These are phyloP conservation scores for Sceliomorpha sp. DNA, from an alignment of 2,888 invertebrate genomes.

Conservation along the genomic window DNA sequence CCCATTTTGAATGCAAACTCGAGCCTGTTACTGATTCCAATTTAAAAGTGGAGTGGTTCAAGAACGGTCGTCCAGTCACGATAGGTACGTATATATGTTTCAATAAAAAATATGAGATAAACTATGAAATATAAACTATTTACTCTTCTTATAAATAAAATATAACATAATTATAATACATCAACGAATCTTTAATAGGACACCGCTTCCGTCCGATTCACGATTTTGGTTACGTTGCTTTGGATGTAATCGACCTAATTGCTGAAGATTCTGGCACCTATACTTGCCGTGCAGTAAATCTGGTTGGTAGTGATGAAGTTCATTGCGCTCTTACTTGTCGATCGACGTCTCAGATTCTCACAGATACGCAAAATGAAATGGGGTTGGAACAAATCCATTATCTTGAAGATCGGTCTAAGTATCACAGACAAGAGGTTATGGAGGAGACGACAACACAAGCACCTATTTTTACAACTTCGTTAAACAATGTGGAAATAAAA, in stretches of 20 bases:
- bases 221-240: conserved; percentile 98
- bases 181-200: conserved; percentile 80
- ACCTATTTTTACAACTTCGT: conserved; percentile 95
- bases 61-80: conserved; percentile 95
- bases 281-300: conserved; percentile 95
- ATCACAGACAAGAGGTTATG: conserved; percentile 87
- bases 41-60: conserved; percentile 97
- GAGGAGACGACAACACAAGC: conserved; percentile 94
- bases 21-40: conserved; percentile 98
- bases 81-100: conserved; percentile 79
- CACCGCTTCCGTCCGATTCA: conserved; percentile 98
- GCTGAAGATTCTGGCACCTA: conserved; percentile 97
- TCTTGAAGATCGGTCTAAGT: conserved; percentile 91
- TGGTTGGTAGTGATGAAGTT: conserved; percentile 93
- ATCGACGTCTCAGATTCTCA: conserved; percentile 90
- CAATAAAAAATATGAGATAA: neutral
- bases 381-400: conserved; percentile 94
- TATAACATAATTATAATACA: too few species aligned
- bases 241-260: conserved; percentile 97
- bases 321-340: conserved; percentile 87
- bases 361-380: conserved; percentile 92
- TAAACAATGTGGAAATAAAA: conserved; percentile 94
- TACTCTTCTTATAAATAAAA: too few species aligned
- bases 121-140: too few species aligned
- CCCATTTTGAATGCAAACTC: conserved; percentile 98